These are phyloP conservation scores for Epinotia ramella DNA, from an alignment of 2,888 invertebrate genomes.

Conservation along the genomic window DNA sequence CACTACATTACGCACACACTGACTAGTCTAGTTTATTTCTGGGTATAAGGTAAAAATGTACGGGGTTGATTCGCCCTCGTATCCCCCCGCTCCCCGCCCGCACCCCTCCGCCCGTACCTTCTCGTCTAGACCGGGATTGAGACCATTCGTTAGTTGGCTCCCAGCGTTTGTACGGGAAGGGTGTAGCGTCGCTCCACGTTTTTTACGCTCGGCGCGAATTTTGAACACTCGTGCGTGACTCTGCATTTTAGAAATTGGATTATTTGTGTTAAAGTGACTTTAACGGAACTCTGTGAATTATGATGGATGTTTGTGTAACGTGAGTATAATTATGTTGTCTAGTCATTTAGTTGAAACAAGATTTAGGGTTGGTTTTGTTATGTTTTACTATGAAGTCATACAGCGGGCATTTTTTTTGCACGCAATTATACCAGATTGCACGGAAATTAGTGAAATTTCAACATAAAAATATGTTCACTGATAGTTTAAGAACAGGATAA, in stretches of 20 bases:
- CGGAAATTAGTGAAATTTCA: not conserved
- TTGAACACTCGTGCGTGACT: conserved; percentile 58
- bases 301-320: conserved; percentile 50
- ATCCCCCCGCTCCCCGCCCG: conserved; percentile 52
- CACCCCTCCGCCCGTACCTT: conserved; percentile 55
- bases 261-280: conserved; percentile 54
- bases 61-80: conserved; percentile 68
- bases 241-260: conserved; percentile 46
- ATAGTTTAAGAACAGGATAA: not conserved
- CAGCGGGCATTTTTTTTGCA: not conserved
- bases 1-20: too few species aligned
- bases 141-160: conserved; percentile 67
- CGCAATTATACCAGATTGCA: not conserved
- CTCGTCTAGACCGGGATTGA: conserved; percentile 75
- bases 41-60: conserved; percentile 67
- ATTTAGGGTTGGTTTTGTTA: conserved; percentile 44
- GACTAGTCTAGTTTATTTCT: conserved; percentile 63
- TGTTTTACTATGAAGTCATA: not conserved
- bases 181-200: conserved; percentile 52
- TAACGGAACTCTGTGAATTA: conserved; percentile 46
- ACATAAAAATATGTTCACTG: not conserved
- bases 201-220: conserved; percentile 68
- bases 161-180: conserved; percentile 59
- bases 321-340: conserved; percentile 48
- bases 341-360: conserved; percentile 35